Evolutionary conservation across 2,113 vertebrate species (phyloP).

Genomic region (Oryzias celebensis): DNA sequence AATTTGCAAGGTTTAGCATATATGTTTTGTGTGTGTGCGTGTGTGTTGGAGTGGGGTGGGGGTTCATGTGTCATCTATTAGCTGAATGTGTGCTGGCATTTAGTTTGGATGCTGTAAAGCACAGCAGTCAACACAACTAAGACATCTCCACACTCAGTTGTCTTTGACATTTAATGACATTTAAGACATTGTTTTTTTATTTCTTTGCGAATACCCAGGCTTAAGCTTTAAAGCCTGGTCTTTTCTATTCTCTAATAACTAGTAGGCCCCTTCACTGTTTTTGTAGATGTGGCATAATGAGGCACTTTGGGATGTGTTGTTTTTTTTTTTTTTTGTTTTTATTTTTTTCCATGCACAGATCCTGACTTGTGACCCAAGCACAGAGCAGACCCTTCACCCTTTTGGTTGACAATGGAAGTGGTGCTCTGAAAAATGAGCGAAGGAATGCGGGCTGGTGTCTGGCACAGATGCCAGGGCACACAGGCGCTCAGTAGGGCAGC

Average conservation of each 20-base stretch:
- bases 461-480: slow-evolving; percentile 62
- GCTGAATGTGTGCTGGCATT: neutral
- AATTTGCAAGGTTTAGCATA: no score
- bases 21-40: no score
- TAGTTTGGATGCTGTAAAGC: neutral
- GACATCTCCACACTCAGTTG: neutral
- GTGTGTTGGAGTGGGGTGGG: no score
- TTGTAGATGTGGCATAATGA: slow-evolving; percentile 40
- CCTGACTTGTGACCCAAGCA: slow-evolving; percentile 18
- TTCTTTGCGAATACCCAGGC: slow-evolving; percentile 24
- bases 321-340: slow-evolving; percentile 15
- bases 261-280: slow-evolving; percentile 4
- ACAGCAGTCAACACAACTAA: neutral
- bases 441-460: slow-evolving; percentile 33
- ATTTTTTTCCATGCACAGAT: slow-evolving; percentile 20
- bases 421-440: slow-evolving; percentile 44
- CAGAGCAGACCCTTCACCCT: slow-evolving; percentile 9
- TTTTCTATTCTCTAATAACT: slow-evolving; percentile 31
- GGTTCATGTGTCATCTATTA: no score
- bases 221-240: slow-evolving; percentile 34
- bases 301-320: slow-evolving; percentile 39
- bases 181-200: slow-evolving; percentile 1
- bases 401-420: slow-evolving; percentile 36
- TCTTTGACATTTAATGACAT: slow-evolving; percentile 36
- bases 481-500: slow-evolving; percentile 62